A percentile compares a stretch with the other conserved stretches of the same genome.
These are phyloP conservation scores for Tinea pellionella DNA, from an alignment of 2,888 invertebrate species.

Conservation along the genomic window DNA sequence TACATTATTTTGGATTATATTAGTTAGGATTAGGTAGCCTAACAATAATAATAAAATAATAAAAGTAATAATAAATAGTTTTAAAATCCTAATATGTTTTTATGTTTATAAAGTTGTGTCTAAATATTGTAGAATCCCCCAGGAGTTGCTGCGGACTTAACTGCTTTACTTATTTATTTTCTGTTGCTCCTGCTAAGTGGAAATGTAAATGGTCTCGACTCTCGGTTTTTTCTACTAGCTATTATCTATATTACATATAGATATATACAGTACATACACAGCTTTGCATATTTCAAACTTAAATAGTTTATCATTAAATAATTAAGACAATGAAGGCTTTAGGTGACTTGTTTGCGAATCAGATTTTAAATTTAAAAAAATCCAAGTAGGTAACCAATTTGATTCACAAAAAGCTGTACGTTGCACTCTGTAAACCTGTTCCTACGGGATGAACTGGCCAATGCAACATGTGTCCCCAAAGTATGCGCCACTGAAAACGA, in stretches of 20 bases:
- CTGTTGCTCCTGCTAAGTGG: constrained; percentile 42
- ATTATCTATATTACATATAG: constrained; percentile 34
- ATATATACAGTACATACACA: neutral
- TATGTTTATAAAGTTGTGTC: too few species aligned
- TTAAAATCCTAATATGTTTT: too few species aligned
- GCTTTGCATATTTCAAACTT: neutral
- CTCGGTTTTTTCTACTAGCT: constrained; percentile 49
- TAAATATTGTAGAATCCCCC: too few species aligned
- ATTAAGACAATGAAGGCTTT: neutral
- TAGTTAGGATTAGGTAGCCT: too few species aligned
- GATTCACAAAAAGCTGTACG: constrained; percentile 24
- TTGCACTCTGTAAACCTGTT: constrained; percentile 56
- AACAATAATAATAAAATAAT: too few species aligned
- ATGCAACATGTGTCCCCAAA: neutral
- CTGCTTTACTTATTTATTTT: constrained; percentile 27
- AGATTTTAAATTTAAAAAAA: too few species aligned
- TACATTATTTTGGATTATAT: too few species aligned
- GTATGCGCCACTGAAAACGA: neutral
- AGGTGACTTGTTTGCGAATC: neutral
- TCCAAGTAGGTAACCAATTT: too few species aligned
- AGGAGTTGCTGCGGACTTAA: constrained; percentile 2
- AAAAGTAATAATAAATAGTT: too few species aligned
- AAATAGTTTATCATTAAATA: neutral
- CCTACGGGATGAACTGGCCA: constrained; percentile 22
- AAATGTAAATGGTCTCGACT: constrained; percentile 56